phyloP scores from a whole-genome alignment of 2,797 vertebrate species.

The Neoniphon sammara region DNA sequence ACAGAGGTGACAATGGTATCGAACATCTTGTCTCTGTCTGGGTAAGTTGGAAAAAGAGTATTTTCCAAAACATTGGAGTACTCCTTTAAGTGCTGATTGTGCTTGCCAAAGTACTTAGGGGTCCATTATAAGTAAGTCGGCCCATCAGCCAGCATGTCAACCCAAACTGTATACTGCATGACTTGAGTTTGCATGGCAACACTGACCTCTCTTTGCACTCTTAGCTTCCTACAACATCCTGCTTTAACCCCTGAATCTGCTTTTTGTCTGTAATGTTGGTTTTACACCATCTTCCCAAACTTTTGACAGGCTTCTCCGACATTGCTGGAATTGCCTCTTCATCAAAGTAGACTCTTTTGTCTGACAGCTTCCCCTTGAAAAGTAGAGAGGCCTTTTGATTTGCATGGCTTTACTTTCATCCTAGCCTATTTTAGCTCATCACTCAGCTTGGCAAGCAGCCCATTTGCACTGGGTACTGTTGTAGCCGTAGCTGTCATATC shows the following conservation, averaged over 20 bases:
- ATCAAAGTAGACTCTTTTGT: conserved; percentile 14
- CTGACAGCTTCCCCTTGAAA: conserved; percentile 7
- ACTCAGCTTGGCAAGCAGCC: conserved; percentile 16
- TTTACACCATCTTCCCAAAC: not conserved
- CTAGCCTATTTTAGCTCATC: conserved; percentile 8
- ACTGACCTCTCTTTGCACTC: not conserved
- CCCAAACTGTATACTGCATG: not conserved
- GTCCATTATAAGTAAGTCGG: conserved; percentile 2
- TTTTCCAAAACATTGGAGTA: too few relatives aligned
- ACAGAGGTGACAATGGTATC: too few relatives aligned
- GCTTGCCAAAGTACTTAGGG: conserved; percentile 21
- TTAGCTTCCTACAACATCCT: too few relatives aligned
- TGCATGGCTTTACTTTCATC: conserved; percentile 38
- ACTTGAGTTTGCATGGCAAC: not conserved
- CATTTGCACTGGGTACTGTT: not conserved
- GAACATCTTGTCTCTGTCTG: too few relatives aligned
- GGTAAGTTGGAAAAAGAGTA: too few relatives aligned
- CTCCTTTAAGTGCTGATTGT: not conserved
- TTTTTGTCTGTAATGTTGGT: not conserved
- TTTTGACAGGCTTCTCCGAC: conserved; percentile 28
- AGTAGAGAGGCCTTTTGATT: conserved; percentile 18
- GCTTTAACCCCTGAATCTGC: not conserved
- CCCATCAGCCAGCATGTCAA: too few relatives aligned
- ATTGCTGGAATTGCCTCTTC: conserved; percentile 6
- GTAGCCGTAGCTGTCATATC: conserved; percentile 29